These are phyloP conservation scores for Drosophila tsacasi DNA, from an alignment of 1,140 invertebrate genomes.

Conservation along the genomic window DNA sequence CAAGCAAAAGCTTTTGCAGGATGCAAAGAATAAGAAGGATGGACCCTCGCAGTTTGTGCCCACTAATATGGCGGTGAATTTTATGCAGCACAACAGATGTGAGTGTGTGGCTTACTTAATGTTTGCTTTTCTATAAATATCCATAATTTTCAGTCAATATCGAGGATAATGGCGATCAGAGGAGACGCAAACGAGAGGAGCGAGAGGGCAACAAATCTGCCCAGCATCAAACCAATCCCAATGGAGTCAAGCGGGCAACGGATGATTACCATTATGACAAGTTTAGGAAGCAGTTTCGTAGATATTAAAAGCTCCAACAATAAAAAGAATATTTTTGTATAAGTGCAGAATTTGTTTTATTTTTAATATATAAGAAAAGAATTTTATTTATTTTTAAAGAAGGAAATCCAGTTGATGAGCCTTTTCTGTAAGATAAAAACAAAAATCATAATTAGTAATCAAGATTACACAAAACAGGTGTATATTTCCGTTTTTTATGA, in stretches of 20 bases:
- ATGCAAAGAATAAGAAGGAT: slow-evolving; percentile 95
- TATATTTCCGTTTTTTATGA: neutral
- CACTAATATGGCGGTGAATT: slow-evolving; percentile 99
- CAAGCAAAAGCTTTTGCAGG: slow-evolving; percentile 95
- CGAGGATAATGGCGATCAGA: slow-evolving; percentile 88
- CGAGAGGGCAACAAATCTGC: slow-evolving; percentile 84
- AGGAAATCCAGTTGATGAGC: neutral
- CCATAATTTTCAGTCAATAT: slow-evolving; percentile 91
- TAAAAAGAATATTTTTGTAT: slow-evolving; percentile 10
- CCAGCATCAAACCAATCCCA: slow-evolving; percentile 79
- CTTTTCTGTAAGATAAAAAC: slow-evolving; percentile 14
- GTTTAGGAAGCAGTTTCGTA: slow-evolving; percentile 97
- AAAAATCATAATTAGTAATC: slow-evolving; percentile 12
- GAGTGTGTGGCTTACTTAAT: slow-evolving; percentile 66
- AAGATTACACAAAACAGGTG: neutral
- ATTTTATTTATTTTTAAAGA: neutral
- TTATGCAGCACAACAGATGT: slow-evolving; percentile 98
- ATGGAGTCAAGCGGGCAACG: slow-evolving; percentile 91
- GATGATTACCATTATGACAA: slow-evolving; percentile 99
- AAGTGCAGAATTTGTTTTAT: slow-evolving; percentile 3
- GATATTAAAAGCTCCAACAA: slow-evolving; percentile 89
- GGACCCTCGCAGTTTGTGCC: slow-evolving; percentile 98
- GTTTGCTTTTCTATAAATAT: slow-evolving; percentile 23
- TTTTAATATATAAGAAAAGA: neutral
- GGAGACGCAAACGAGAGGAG: slow-evolving; percentile 86